Evolutionary conservation across 2,797 vertebrate species (phyloP), one percentile per base, ranked within the genome.

Genomic region (Periophthalmus magnuspinnatus): DNA sequence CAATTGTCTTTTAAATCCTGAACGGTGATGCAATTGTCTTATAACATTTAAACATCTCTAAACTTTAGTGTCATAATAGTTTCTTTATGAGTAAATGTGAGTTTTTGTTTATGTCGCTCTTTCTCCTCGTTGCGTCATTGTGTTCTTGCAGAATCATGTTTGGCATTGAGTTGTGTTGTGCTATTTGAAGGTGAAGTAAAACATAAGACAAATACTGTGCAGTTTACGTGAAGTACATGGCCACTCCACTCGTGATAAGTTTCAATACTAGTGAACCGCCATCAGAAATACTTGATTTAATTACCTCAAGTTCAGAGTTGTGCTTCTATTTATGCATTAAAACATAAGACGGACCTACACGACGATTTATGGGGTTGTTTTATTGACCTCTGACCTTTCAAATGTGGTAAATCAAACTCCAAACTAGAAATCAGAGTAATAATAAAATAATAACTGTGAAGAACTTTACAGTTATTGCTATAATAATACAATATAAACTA

Each of bases 101-200:
- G 28, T 28, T 28, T 57, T 22, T 16, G 55, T 45, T 45, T 14
- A 5, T 2, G 32, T 32, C 17, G 28, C 57, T 57, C 22, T 57
- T 57, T 57, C 56, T 57, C 56, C 14, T 57, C 56, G 6, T 57
- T 57, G 56, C 56, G 32, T 57, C 24, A 57, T 57, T 11, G 6
- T 13, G 11, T 10, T 28, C 54, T 56, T 14, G 5, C 2, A 57
- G 3, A 32, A 8, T 28, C 4, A 3, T 13, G 8, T 56, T 57
- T 57, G 56, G 1, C 24, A 57, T 28, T 5, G 19, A 54, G 21
- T 10, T 4, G 52, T 22, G 52, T 55, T 24, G 1, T 22, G 21
- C 21, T 55, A 13, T 52, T 21, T 52, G 50, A 55, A 55, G 5
- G 52, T 22, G n/a, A 21, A 54, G 16, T 19, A 14, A 45, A 1